phyloP scores from a whole-genome alignment of 2,797 vertebrate genomes.

The Sebastes nivosus region DNA sequence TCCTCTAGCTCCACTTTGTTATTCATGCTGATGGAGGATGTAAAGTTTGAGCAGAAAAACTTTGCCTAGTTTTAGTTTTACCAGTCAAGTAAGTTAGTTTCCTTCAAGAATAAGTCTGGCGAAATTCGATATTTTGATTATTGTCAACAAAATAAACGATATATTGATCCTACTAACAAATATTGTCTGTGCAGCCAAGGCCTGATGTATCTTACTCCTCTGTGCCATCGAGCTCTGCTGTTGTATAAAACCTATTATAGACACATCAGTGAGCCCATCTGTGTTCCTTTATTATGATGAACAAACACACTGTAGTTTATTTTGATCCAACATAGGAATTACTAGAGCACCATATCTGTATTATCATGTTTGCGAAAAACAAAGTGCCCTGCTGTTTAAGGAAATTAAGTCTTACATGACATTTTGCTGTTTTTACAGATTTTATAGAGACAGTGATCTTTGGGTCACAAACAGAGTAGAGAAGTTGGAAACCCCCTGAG shows the following conservation, averaged over 20 bases:
- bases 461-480: neutral
- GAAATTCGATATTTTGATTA: neutral
- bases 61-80: neutral
- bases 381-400: no score
- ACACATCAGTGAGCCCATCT: neutral
- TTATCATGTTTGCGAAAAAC: no score
- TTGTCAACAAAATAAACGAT: neutral
- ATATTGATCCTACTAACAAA: neutral
- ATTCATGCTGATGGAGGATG: neutral
- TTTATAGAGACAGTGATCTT: neutral
- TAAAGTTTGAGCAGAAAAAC: neutral
- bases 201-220: neutral
- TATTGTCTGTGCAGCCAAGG: neutral
- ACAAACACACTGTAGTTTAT: neutral
- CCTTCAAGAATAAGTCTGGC: neutral
- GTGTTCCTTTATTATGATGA: neutral
- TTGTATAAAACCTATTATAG: neutral
- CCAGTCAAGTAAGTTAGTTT: neutral
- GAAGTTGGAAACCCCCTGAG: neutral
- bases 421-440: neutral
- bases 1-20: neutral
- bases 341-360: neutral
- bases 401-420: neutral
- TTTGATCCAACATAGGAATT: neutral
- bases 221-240: neutral